Evolutionary conservation across 2,113 vertebrate genomes (phyloP).

Genomic region (Piliocolobus tephrosceles): DNA sequence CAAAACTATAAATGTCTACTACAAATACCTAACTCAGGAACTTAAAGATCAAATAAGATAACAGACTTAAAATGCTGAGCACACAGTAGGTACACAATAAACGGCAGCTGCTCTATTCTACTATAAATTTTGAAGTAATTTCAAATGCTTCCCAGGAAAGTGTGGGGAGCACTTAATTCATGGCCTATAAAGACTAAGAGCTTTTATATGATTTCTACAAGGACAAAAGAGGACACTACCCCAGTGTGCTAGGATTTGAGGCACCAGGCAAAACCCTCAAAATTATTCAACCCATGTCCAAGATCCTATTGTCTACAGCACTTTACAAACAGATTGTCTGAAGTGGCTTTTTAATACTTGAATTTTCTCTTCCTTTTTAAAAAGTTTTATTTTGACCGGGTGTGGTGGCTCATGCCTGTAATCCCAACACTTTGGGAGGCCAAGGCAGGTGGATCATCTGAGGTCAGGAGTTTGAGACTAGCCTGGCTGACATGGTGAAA

Average conservation of each 20-base stretch:
- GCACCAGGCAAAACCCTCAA: background rate
- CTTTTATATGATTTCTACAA: background rate
- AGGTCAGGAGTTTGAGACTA: too few species aligned
- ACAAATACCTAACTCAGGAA: background rate
- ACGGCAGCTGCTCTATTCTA: background rate
- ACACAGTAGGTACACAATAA: background rate
- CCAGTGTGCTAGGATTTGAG: background rate
- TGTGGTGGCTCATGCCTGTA: too few species aligned
- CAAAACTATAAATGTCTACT: background rate
- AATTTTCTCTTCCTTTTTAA: too few species aligned
- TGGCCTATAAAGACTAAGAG: background rate
- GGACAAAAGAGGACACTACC: background rate
- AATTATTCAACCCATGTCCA: background rate
- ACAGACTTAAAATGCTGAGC: too few species aligned
- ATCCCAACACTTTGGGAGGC: too few species aligned
- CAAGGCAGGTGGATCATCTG: too few species aligned
- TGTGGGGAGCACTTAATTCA: background rate
- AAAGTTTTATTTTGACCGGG: too few species aligned
- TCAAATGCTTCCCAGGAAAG: background rate
- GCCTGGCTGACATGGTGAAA: too few species aligned
- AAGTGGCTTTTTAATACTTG: background rate
- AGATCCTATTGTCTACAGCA: background rate
- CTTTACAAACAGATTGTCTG: background rate
- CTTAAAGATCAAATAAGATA: background rate
- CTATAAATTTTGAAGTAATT: background rate